Evolutionary conservation across 2,888 invertebrate genomes (phyloP), one percentile per base, ranked within the genome.

Genomic region (Brachylomia viminalis): DNA sequence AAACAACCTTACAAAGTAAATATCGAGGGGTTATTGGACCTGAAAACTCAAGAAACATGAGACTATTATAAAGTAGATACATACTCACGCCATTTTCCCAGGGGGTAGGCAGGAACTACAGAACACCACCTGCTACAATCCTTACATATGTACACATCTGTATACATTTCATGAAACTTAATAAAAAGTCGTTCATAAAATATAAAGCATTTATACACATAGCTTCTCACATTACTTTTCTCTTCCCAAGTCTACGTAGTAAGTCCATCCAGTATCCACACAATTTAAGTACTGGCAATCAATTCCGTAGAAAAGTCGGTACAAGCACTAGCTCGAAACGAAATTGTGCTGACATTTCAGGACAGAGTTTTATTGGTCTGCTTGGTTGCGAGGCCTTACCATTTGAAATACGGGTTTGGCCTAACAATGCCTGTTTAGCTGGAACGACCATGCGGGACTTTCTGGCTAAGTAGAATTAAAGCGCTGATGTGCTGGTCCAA

Each of bases 271-370:
- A 74, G 27, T 80, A 76, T 61, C 52, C 27, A 56, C 61, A 80
- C 65, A 74, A 33, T 62, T 33, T 70, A 66, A 58, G 75, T 58
- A 33, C 62, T 54, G 30, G 65, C 59, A 69, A 72, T 74, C 71
- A 61, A 84, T 79, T 68, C 38, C 0, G 4, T 68, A 75, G 38
- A 52, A 78, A 78, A 66, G 49, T 73, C 74, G 67, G 61, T 58
- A 82, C 52, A 71, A 75, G 54, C 71, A 66, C 58, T 58, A 72
- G 58, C 66, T 72, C 61, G 61, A 59, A 49, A 75, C 76, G 74
- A 86, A 83, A 86, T 86, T 74, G 78, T 75, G 86, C 80, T 86
- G 88, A 80, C 88, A 88, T 86, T 86, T 86, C 49, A 45, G 75
- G 80, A 84, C 84, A 77, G 70, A 67, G 72, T 80, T 86, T 86